These are phyloP conservation scores for Entomyzon cyanotis DNA, from an alignment of 2,113 vertebrate species.

Conservation along the genomic window DNA sequence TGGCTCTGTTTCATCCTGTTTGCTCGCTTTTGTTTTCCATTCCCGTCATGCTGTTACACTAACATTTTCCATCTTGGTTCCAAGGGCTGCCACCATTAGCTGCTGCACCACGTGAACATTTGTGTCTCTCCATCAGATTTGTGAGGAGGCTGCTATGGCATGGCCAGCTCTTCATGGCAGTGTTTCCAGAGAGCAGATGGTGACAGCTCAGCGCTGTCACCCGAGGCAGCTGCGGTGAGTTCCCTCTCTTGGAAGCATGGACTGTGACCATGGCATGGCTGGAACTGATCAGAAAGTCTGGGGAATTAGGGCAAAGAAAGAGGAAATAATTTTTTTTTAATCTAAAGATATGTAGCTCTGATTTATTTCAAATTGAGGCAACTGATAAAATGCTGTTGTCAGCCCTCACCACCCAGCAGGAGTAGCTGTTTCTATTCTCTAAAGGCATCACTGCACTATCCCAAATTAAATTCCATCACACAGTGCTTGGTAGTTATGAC, in stretches of 20 bases:
- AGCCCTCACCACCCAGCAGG: not conserved
- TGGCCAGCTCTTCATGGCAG: conserved; percentile 50
- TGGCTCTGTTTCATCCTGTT: not conserved
- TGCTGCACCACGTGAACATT: conserved; percentile 41
- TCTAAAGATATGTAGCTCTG: not conserved
- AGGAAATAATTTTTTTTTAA: not conserved
- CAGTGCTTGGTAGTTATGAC: not conserved
- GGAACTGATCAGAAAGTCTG: not conserved
- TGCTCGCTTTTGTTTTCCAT: conserved; percentile 40
- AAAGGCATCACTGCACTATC: not conserved
- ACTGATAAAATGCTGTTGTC: not conserved
- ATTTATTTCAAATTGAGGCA: not conserved
- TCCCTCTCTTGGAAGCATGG: conserved; percentile 2
- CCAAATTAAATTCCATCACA: not conserved
- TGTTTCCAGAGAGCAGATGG: conserved; percentile 59
- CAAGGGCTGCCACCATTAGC: conserved; percentile 52
- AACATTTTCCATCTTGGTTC: conserved; percentile 61
- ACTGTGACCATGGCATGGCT: not conserved
- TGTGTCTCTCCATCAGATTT: conserved; percentile 27
- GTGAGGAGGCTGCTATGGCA: conserved; percentile 11
- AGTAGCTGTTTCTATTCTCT: not conserved
- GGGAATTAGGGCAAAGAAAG: not conserved
- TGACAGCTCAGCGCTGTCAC: not conserved
- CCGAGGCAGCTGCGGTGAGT: not conserved
- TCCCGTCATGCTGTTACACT: conserved; percentile 48